Base-by-base conservation (phyloP, 2,797 vertebrate genomes). In the Sorex maritimensis region DNA sequence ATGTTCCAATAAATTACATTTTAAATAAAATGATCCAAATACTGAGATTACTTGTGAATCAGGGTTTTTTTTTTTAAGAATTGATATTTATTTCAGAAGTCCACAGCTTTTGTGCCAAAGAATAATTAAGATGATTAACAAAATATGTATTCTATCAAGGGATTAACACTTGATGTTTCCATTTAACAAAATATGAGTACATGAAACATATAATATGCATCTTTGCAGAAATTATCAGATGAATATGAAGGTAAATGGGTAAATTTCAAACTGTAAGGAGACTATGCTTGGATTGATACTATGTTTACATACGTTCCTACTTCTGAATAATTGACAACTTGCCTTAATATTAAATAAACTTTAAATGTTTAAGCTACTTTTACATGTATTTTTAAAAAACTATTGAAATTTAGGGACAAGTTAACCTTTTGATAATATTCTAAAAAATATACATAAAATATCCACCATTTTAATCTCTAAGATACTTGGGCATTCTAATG, bases 331-430 rank as follows among this genome's bases (percentile, higher is more conserved):
- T 65, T 6, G 67, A 12, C 8, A 0, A 30, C 8, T 67, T 61
- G 14, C 15, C 80, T 17, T 73, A 30, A 72, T 14, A 80, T 72
- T 74, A 90, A 88, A 87, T 74, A 81, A 81, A 92, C 1, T 88
- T 34, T 49, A 82, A 84, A 78, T 58, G 19, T 21, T 88, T 93
- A 74, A 93, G 5, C 28, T 86, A 86, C 14, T 63, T 81, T 44
- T 49, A 86, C 68, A 75, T 69, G 2, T 63, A 80, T 83, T 82
- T 81, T 0, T 0, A 52, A 94, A 84, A 55, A 55, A 55, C 11
- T 55, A 52, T 52, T 55, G 15, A 55, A 55, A 55, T 55, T 55
- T 55, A 55, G 15, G 15, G 52, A 12, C 41, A 44, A 44, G 7
- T 44, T 44, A 44, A 44, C 41, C 3, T 44, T 44, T 44, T 44